Conservation (phyloP, 2,113 vertebrate genomes). For the Phoxinus phoxinus region DNA sequence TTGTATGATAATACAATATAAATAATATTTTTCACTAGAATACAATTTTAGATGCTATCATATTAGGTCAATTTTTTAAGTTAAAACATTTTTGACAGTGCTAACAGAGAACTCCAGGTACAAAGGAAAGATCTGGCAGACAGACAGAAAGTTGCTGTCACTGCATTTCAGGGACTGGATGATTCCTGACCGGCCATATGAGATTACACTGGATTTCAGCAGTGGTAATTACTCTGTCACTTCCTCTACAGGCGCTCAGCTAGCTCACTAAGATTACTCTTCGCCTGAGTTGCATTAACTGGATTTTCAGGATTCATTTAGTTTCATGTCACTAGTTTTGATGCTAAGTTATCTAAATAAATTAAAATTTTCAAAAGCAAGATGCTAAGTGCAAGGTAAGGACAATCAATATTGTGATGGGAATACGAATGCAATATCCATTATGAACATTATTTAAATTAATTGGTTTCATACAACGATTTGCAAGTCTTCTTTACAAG, state of each 20-base stretch:
- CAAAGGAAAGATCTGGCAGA: not conserved
- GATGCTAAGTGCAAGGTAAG: not conserved
- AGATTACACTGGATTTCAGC: slow-evolving; percentile 51
- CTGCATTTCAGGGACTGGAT: slow-evolving; percentile 1
- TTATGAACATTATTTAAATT: not conserved
- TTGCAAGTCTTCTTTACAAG: not conserved
- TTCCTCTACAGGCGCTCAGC: slow-evolving; percentile 31
- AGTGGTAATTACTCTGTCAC: slow-evolving; percentile 42
- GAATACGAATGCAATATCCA: not conserved
- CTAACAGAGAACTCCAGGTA: slow-evolving; percentile 26
- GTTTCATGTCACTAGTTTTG: slow-evolving; percentile 19
- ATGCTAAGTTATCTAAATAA: not conserved
- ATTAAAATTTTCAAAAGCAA: not conserved
- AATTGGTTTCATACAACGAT: not conserved
- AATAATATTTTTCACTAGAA: not conserved
- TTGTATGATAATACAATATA: not conserved
- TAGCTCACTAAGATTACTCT: slow-evolving; percentile 39
- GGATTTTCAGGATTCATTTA: slow-evolving; percentile 34
- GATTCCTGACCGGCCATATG: slow-evolving; percentile 26
- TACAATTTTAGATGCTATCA: not conserved
- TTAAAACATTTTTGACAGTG: slow-evolving; percentile 55
- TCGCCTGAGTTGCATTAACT: not conserved
- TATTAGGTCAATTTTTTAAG: not conserved
- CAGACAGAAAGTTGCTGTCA: not conserved
- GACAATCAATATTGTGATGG: not conserved